Percentiles rank a stretch among this genome's conserved stretches.
Conservation (phyloP, 2,888 invertebrate species). For the Torymus texanus region DNA sequence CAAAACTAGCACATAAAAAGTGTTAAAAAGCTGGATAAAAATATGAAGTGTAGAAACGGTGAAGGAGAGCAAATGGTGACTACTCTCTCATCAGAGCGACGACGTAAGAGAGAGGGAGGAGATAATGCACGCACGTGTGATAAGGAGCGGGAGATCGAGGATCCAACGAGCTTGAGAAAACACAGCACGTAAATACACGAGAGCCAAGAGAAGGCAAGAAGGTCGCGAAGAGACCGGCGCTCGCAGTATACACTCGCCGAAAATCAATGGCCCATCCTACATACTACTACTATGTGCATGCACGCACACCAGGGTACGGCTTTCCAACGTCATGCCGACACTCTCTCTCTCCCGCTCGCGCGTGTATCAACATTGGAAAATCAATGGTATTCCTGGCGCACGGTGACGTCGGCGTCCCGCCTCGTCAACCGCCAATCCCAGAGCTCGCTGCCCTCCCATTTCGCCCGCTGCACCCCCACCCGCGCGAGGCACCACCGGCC, state of each 20-base stretch:
- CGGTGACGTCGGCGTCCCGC: constrained; percentile 73
- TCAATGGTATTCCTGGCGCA: constrained; percentile 66
- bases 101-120: background rate
- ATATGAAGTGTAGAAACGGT: background rate
- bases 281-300: background rate
- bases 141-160: constrained; percentile 2
- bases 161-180: background rate
- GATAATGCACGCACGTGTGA: background rate
- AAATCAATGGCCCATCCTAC: constrained; percentile 62
- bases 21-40: background rate
- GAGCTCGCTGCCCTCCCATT: background rate
- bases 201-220: no score
- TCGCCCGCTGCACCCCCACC: constrained; percentile 2
- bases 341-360: constrained; percentile 1
- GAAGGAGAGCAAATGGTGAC: background rate
- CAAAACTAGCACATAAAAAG: background rate
- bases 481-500: background rate
- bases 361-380: constrained; percentile 71
- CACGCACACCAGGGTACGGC: background rate
- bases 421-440: constrained; percentile 67
- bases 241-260: constrained; percentile 58
- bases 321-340: constrained; percentile 26
- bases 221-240: background rate
- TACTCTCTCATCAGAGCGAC: no score
- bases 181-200: background rate